Conservation (phyloP, 2,113 vertebrate species). For the Hippolais icterina region DNA sequence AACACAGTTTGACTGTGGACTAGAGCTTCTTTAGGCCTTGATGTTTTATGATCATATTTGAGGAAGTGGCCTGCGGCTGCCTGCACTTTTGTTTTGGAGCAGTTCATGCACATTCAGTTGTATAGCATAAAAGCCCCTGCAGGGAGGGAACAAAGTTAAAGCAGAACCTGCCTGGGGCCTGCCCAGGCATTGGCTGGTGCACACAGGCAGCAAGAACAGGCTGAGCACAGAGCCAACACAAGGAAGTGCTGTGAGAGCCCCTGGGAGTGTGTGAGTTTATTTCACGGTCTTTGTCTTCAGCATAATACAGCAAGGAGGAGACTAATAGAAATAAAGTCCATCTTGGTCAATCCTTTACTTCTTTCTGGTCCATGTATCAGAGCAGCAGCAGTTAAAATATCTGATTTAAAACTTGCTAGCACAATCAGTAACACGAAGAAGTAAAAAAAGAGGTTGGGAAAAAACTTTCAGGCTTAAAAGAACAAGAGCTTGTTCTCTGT, state of each 20-base stretch:
- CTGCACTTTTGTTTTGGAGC: neutral
- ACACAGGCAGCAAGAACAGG: rapidly evolving
- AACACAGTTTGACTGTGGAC: neutral
- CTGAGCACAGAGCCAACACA: neutral
- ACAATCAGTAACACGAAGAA: neutral
- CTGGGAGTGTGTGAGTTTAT: neutral
- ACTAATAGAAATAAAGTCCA: neutral
- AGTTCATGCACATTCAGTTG: neutral
- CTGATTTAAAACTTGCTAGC: neutral
- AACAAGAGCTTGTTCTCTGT: neutral
- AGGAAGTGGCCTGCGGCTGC: neutral
- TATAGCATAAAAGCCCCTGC: neutral
- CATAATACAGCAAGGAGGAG: neutral
- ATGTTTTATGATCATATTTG: neutral
- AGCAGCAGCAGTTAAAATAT: neutral
- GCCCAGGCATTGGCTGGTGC: neutral
- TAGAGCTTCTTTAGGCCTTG: neutral
- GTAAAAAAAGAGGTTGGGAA: neutral
- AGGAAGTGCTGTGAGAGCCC: rapidly evolving
- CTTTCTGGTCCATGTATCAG: neutral
- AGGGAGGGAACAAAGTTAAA: neutral
- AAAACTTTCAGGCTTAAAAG: neutral
- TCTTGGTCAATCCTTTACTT: neutral
- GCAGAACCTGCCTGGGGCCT: neutral
- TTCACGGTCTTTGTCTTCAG: neutral